Evolutionary conservation across 2,113 vertebrate genomes (phyloP).

Genomic region (Protobothrops mucrosquamatus): DNA sequence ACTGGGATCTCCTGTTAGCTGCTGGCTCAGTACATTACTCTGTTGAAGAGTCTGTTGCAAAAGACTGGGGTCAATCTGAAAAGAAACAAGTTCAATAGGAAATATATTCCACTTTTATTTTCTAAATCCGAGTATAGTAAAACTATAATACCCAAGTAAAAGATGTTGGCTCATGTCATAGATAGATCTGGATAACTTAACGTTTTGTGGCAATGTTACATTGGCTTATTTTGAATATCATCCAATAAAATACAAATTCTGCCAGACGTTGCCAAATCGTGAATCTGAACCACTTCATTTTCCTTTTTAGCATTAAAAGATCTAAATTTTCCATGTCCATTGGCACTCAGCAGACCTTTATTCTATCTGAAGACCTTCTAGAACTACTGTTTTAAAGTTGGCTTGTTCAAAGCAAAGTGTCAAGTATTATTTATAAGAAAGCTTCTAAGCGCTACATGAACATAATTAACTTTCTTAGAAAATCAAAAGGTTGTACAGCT

Average conservation of each 20-base stretch:
- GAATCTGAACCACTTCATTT: neutral
- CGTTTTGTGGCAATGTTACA: neutral
- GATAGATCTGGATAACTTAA: neutral
- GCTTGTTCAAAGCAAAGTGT: neutral
- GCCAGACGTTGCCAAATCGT: neutral
- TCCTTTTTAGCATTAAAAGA: neutral
- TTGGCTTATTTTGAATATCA: neutral
- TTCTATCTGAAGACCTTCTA: neutral
- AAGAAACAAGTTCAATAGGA: neutral
- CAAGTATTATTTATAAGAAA: neutral
- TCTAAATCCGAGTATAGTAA: neutral
- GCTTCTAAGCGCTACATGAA: neutral
- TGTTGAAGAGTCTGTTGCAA: conserved; percentile 93
- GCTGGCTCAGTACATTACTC: conserved; percentile 82
- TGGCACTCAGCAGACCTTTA: neutral
- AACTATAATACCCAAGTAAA: neutral
- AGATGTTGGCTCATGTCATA: neutral
- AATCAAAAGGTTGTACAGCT: neutral
- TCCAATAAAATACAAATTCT: neutral
- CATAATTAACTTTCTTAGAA: neutral
- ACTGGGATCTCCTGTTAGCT: conserved; percentile 77
- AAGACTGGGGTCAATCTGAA: conserved; percentile 89
- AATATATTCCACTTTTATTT: neutral
- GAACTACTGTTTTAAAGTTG: neutral
- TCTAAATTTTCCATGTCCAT: neutral